These are phyloP conservation scores for Jacana jacana DNA, from an alignment of 2,113 vertebrate species.

Conservation along the genomic window DNA sequence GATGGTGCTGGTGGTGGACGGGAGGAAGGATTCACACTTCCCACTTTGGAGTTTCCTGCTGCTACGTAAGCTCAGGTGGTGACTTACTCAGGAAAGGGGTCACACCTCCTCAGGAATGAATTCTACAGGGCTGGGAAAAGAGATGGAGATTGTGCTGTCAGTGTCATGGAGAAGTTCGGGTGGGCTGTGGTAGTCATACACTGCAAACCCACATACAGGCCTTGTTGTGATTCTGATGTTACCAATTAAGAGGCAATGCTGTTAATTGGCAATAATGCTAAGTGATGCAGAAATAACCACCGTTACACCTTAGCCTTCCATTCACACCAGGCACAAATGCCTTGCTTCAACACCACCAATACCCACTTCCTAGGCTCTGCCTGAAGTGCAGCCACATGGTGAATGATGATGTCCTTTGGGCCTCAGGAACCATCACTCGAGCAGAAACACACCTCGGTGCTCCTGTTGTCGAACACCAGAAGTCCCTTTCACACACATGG, in stretches of 20 bases:
- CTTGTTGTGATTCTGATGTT: background rate
- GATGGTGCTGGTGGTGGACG: background rate
- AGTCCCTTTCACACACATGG: background rate
- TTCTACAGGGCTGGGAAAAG: background rate
- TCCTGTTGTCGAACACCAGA: background rate
- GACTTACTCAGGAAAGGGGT: background rate
- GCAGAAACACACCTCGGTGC: background rate
- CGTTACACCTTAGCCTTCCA: background rate
- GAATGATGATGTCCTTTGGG: accelerated
- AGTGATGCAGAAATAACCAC: background rate
- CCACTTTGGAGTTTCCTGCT: background rate
- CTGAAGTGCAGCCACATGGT: background rate
- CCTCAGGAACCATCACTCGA: background rate
- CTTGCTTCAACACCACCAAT: background rate
- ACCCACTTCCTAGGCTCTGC: background rate
- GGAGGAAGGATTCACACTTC: background rate
- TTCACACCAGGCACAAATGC: background rate
- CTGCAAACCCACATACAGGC: background rate
- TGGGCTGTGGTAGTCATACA: background rate
- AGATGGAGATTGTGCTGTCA: background rate
- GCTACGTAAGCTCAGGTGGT: accelerated
- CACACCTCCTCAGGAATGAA: background rate
- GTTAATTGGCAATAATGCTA: background rate
- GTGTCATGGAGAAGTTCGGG: background rate
- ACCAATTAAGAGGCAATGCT: background rate